A percentile compares a stretch with the other conserved stretches of the same genome.
phyloP scores from a whole-genome alignment of 2,113 vertebrate genomes.

The Oryzias melastigma region DNA sequence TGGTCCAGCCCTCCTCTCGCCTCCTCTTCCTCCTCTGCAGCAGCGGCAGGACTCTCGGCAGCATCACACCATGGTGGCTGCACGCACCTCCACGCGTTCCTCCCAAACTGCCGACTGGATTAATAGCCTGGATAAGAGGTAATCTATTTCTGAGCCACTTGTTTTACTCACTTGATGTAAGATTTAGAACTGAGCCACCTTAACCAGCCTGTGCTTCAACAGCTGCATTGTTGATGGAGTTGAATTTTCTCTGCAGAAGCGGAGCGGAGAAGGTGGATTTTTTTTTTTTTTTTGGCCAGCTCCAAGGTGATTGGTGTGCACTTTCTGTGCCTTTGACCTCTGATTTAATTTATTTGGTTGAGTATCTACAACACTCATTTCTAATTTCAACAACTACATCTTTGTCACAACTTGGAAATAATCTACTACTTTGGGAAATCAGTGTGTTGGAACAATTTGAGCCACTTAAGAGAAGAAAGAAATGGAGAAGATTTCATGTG shows the following conservation, averaged over 20 bases:
- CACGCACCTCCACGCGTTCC: constrained; percentile 84
- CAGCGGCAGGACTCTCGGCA: constrained; percentile 15
- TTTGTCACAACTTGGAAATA: too few relatives aligned
- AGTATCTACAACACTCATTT: too few relatives aligned
- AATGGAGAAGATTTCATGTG: neutral
- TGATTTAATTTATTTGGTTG: too few relatives aligned
- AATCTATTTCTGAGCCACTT: constrained; percentile 26
- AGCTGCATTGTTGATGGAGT: constrained; percentile 2
- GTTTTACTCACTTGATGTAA: neutral
- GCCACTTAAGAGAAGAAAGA: too few relatives aligned
- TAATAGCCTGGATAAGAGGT: constrained; percentile 95
- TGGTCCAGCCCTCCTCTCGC: constrained; percentile 30
- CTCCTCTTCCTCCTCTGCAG: constrained; percentile 18
- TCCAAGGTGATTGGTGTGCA: constrained; percentile 4
- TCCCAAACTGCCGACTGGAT: constrained; percentile 91
- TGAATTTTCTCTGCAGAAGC: constrained; percentile 15
- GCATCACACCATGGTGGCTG: constrained; percentile 89
- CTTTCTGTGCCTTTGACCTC: neutral
- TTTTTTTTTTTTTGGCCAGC: neutral
- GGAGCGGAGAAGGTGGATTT: neutral
- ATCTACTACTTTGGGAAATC: too few relatives aligned
- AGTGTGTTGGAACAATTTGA: too few relatives aligned
- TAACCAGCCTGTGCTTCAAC: constrained; percentile 11
- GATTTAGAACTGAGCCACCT: neutral
- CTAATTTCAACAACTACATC: too few relatives aligned